These are phyloP conservation scores for Zosterops pallidus DNA, from an alignment of 2,113 vertebrate genomes.

Conservation along the genomic window DNA sequence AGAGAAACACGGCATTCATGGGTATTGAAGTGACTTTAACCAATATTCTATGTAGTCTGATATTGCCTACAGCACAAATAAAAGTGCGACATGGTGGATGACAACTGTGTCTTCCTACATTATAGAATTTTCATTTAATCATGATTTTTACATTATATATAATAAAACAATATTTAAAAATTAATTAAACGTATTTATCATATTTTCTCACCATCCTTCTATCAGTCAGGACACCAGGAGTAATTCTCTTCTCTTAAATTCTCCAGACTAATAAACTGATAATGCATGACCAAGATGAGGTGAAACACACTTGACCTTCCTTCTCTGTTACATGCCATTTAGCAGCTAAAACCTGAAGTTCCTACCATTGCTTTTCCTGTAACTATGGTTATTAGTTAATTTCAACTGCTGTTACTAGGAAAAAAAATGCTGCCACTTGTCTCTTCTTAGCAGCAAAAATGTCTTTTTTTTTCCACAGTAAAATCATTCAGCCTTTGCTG, in stretches of 20 bases:
- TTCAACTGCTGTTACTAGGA: neutral
- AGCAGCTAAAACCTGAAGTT: neutral
- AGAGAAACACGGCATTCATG: neutral
- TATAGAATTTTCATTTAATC: neutral
- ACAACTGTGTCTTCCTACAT: neutral
- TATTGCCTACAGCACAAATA: neutral
- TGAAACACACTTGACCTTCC: neutral
- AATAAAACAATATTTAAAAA: neutral
- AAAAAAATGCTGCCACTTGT: neutral
- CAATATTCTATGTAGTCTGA: neutral
- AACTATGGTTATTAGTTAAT: constrained; percentile 1
- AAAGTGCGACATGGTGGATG: neutral
- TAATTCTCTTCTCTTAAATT: neutral
- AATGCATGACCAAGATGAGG: neutral
- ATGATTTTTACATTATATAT: neutral
- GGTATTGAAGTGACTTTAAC: neutral
- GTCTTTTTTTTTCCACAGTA: neutral
- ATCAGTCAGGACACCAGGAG: neutral
- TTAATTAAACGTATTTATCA: neutral
- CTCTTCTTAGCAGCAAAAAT: neutral
- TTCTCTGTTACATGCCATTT: neutral
- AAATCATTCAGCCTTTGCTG: neutral
- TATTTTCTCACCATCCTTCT: neutral
- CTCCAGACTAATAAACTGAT: neutral
- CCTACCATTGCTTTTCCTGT: neutral